Percentiles rank a stretch among this genome's conserved stretches.
Evolutionary conservation across 2,113 vertebrate genomes (phyloP).

Genomic region (Tenebrosternarchus preto): DNA sequence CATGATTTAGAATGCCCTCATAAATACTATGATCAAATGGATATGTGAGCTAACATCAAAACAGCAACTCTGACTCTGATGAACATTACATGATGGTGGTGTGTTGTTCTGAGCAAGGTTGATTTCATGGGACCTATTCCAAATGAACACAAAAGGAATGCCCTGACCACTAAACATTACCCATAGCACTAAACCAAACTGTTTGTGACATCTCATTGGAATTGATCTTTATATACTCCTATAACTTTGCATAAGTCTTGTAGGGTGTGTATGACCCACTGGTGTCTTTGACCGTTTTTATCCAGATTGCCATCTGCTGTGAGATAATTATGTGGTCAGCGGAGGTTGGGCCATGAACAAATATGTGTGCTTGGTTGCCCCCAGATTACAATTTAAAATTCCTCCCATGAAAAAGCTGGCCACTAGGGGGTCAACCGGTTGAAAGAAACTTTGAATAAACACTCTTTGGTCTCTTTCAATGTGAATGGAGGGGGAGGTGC

Average conservation of each 20-base stretch:
- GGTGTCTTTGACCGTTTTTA: constrained; percentile 32
- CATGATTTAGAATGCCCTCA: not conserved
- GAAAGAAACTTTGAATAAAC: constrained; percentile 65
- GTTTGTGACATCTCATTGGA: not conserved
- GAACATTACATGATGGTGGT: no score
- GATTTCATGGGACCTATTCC: not conserved
- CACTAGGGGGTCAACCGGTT: constrained; percentile 73
- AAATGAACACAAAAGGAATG: not conserved
- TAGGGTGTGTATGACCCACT: constrained; percentile 9
- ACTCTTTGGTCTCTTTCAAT: constrained; percentile 55
- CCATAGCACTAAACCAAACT: not conserved
- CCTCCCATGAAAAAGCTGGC: constrained; percentile 72
- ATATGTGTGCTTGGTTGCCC: constrained; percentile 77
- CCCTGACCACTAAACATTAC: not conserved
- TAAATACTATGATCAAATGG: not conserved
- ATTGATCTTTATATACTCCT: not conserved
- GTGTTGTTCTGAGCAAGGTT: not conserved
- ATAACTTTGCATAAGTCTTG: constrained; percentile 8
- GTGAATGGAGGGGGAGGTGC: constrained; percentile 51
- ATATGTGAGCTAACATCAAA: not conserved
- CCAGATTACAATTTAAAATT: constrained; percentile 81
- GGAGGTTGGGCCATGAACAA: constrained; percentile 76
- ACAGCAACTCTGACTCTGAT: no score
- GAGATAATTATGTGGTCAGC: constrained; percentile 76
- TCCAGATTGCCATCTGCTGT: constrained; percentile 56